A percentile compares a stretch with the other conserved stretches of the same genome.
Conservation (phyloP, 92 coral and sea anemone genomes). For the Zoanthus sociatus region DNA sequence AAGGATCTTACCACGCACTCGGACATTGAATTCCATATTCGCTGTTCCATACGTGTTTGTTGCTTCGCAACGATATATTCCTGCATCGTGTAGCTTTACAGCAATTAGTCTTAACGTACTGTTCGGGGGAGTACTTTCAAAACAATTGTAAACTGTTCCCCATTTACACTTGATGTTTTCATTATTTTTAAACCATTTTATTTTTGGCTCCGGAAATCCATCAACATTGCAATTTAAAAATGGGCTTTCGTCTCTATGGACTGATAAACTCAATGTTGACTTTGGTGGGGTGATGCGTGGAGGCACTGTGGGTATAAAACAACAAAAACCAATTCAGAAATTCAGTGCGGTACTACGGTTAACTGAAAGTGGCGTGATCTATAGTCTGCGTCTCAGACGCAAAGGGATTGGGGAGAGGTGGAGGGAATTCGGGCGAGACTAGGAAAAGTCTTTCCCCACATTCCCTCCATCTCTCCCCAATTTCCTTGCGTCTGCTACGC, state of each 20-base stretch:
- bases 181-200: slow-evolving; percentile 23
- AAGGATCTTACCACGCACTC: slow-evolving; percentile 8
- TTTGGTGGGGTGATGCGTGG: neutral
- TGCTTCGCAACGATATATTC: slow-evolving; percentile 29
- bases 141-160: neutral
- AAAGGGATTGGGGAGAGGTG: no score
- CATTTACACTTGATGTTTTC: neutral
- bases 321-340: neutral
- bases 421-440: no score
- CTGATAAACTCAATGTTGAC: neutral
- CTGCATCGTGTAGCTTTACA: neutral
- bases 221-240: neutral
- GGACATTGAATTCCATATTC: slow-evolving; percentile 3
- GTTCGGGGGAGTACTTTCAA: neutral
- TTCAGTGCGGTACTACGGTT: neutral
- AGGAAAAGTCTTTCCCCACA: no score
- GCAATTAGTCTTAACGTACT: neutral
- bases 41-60: slow-evolving; percentile 9
- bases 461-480: no score
- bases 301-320: neutral
- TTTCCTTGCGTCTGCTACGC: no score
- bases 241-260: neutral
- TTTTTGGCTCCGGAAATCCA: neutral
- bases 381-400: no score
- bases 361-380: no score